Evolutionary conservation across 2,888 invertebrate genomes (phyloP), one percentile per base, ranked within the genome.

Genomic region (Zaprionus obscuricornis): DNA sequence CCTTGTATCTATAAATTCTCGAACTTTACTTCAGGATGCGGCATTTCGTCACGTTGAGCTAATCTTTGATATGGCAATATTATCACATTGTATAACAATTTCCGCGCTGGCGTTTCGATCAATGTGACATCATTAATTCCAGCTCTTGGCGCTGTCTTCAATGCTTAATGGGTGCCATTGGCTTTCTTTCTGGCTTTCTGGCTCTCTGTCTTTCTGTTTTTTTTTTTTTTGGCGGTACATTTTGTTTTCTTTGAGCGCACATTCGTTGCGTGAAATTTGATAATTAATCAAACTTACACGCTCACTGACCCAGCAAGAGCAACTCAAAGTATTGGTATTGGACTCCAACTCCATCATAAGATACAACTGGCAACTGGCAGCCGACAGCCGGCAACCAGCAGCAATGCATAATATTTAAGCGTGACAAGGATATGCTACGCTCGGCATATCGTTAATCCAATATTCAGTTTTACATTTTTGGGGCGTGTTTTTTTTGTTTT

Each of bases 241-340:
- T 71, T 56, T 59, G 73, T 64, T 45, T 56, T 43, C 47, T 66
- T 31, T 11, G 27, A 26, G 43, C 49, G 36, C 16, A 33, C 87
- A 88, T 88, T 85, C 88, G 87, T 87, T 85, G 88, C 88, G 86
- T 89, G 89, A 89, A 89, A 89, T 89, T 87, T 66, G 16, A 82
- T 69, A 89, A 89, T 89, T 89, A 89, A 89, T 89, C 89, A 89
- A 89, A 88, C 85, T 85, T 85, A 76, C 75, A 66, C 77, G 69
- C 67, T 62, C 66, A 55, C 42, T 60, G 60, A 29, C 59, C 36
- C 49, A 49, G n/a, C 20, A 47, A 36, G 34, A 26, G 13, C 31
- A 6, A 16, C n/a, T 14, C 13, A 29, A 29, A 29, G 3, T 29
- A 10, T 10, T 29, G 10, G 10, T 6, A 29, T 10, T 29, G 27